Conservation (phyloP, 2,113 vertebrate species). For the Cyrtonyx montezumae region DNA sequence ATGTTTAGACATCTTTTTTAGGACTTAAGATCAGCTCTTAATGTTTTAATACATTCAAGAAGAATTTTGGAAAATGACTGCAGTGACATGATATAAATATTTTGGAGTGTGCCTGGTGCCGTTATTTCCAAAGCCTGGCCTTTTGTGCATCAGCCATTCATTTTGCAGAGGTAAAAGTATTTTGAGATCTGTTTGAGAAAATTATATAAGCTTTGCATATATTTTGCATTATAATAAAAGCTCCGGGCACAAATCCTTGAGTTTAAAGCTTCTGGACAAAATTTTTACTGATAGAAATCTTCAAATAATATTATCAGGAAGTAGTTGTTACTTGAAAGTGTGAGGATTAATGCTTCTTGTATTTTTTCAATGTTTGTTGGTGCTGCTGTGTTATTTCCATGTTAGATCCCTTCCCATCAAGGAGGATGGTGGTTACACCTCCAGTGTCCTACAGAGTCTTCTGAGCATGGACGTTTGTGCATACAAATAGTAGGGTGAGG, state of each 20-base stretch:
- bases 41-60: slow-evolving; percentile 40
- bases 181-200: slow-evolving; percentile 38
- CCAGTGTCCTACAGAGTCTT: neutral
- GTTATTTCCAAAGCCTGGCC: slow-evolving; percentile 34
- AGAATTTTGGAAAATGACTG: slow-evolving; percentile 31
- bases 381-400: neutral
- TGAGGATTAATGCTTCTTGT: neutral
- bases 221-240: neutral
- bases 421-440: neutral
- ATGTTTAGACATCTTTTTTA: neutral
- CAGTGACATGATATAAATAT: slow-evolving; percentile 55
- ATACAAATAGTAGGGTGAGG: neutral
- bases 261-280: slow-evolving; percentile 20
- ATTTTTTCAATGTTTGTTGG: neutral
- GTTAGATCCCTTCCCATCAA: neutral
- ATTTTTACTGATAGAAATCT: neutral
- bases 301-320: neutral
- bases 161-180: slow-evolving; percentile 39
- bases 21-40: slow-evolving; percentile 34
- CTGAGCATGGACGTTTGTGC: neutral
- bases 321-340: neutral
- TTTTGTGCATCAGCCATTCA: slow-evolving; percentile 24
- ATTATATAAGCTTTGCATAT: neutral
- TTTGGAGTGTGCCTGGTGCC: slow-evolving; percentile 43
- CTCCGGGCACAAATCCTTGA: neutral